These are phyloP conservation scores for Drosophila pruinosa DNA, from an alignment of 1,140 invertebrate species.

Conservation along the genomic window DNA sequence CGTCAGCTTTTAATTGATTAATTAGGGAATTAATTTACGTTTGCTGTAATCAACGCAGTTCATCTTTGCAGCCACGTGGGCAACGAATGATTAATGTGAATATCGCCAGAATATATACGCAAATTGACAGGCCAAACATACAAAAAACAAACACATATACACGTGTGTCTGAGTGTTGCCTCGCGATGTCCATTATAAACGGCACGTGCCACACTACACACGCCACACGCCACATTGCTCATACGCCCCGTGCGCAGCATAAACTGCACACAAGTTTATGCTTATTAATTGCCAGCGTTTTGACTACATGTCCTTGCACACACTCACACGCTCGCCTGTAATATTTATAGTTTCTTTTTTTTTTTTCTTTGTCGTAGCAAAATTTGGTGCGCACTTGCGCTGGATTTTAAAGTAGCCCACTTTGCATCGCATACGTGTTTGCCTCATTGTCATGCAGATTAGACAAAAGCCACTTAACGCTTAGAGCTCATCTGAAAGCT, in stretches of 20 bases:
- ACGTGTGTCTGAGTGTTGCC: not conserved
- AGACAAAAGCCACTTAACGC: conserved; percentile 63
- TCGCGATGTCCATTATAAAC: conserved; percentile 30
- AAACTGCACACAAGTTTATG: conserved; percentile 20
- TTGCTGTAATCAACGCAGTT: conserved; percentile 7
- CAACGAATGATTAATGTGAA: conserved; percentile 36
- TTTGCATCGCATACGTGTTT: not conserved
- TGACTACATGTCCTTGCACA: conserved; percentile 16
- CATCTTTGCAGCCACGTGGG: not conserved
- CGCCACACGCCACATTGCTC: conserved; percentile 25
- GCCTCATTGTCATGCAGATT: conserved; percentile 75
- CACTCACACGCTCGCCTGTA: not conserved
- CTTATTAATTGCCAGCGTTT: conserved; percentile 51
- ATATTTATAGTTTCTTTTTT: conserved; percentile 39
- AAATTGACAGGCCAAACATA: conserved; percentile 22
- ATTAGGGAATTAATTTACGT: conserved; percentile 2
- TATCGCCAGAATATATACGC: conserved; percentile 12
- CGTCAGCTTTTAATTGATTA: not conserved
- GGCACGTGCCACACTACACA: conserved; percentile 40
- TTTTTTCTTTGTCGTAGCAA: not conserved
- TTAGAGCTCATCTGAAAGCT: conserved; percentile 28
- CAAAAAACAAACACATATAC: not conserved
- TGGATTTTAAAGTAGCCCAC: conserved; percentile 6
- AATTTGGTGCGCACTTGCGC: conserved; percentile 34
- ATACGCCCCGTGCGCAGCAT: conserved; percentile 36